Percentiles rank a stretch among this genome's conserved stretches.
These are phyloP conservation scores for Brachionus angularis DNA, from an alignment of 1,140 invertebrate genomes.

Conservation along the genomic window DNA sequence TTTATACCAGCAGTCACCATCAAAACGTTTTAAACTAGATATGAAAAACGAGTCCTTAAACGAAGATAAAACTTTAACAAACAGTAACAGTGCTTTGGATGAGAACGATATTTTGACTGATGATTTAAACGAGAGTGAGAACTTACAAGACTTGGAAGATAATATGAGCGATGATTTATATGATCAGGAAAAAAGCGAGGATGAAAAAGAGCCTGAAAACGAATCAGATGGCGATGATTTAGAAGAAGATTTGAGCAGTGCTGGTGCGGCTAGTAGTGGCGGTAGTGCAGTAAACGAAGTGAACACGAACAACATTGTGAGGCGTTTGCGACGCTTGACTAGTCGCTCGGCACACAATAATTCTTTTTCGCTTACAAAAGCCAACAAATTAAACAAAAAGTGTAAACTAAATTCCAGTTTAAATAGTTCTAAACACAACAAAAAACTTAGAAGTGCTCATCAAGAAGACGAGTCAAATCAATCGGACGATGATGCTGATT, in stretches of 20 bases:
- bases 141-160: neutral
- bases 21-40: slow-evolving; percentile 10
- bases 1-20: too few relatives aligned
- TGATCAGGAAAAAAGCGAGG: slow-evolving; percentile 32
- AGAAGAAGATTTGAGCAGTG: slow-evolving; percentile 39
- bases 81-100: too few relatives aligned
- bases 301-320: slow-evolving; percentile 14
- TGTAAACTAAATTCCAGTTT: neutral
- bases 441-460: slow-evolving; percentile 12
- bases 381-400: neutral
- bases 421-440: neutral
- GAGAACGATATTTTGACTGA: neutral
- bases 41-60: neutral
- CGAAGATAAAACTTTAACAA: slow-evolving; percentile 4
- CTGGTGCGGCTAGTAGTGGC: slow-evolving; percentile 37
- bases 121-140: neutral
- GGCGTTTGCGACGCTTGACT: slow-evolving; percentile 10
- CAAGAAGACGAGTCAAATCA: neutral
- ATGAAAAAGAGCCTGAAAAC: slow-evolving; percentile 9
- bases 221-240: neutral
- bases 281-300: slow-evolving; percentile 36
- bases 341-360: slow-evolving; percentile 23
- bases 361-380: slow-evolving; percentile 4
- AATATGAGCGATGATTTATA: slow-evolving; percentile 34
- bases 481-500: neutral